Evolutionary conservation across 2,113 vertebrate genomes (phyloP), one percentile per base, ranked within the genome.

Genomic region (Tenrec ecaudatus): DNA sequence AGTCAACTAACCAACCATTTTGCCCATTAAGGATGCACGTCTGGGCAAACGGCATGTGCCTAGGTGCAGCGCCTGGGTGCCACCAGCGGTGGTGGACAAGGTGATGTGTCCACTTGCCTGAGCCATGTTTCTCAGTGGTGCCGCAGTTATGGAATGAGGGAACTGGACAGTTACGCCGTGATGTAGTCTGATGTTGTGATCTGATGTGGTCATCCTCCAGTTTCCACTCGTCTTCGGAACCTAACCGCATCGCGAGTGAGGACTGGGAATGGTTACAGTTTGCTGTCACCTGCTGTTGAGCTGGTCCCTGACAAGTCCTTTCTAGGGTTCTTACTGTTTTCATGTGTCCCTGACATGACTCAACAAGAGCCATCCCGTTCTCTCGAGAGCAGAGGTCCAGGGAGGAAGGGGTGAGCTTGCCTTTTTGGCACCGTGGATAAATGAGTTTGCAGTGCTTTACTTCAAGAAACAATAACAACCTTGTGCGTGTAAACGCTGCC

Each of bases 401-500:
- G 22, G 53, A 40, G 91, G 17, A 62, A 57, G 71, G 27, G 31
- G 43, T 60, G 84, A 6, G 20, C n/a, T 64, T 43, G 58, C 33
- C 17, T 62, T 87, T 78, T 68, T 69, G 29, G 0, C n/a, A 66
- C 2, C 40, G 22, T 58, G 15, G n/a, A 43, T 68, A 81, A 86
- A 88, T 53, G 43, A 58, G 14, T 23, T 76, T 27, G 2, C 27
- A 25, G 16, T 2, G 8, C 29, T 96, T 90, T 58, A 77, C 7
- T 12, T 64, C 75, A 80, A 82, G 22, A 31, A 87, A 58, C 17
- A 66, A 38, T 2, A 14, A 8, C 4, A 57, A 57, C 3, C n/a
- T 4, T 0, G 0, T 2, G 9, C 14, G 1, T 11, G 8, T 31
- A 0, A 1, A 78, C 82, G 60, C n/a, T n/a, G n/a, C 0, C 47